These are phyloP conservation scores for Rhagoletis pomonella DNA, from an alignment of 1,140 invertebrate genomes.

Conservation along the genomic window DNA sequence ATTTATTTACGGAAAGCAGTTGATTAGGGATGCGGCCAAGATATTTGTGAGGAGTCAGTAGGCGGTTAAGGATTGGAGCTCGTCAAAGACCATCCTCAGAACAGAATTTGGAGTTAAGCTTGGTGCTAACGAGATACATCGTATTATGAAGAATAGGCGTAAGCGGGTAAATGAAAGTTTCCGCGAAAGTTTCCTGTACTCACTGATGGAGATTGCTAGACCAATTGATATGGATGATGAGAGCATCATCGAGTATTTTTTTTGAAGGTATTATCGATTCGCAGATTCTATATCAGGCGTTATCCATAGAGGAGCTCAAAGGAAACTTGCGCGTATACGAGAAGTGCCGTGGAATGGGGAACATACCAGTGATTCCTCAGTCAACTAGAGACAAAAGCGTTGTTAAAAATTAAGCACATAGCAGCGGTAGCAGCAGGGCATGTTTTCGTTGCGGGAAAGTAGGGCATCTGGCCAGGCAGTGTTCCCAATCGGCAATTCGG, in stretches of 20 bases:
- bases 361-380: background rate
- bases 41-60: constrained; percentile 44
- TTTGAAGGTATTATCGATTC: constrained; percentile 25
- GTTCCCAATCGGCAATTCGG: background rate
- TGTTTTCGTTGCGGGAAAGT: background rate
- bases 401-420: background rate
- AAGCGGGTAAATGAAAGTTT: constrained; percentile 31
- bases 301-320: background rate
- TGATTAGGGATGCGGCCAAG: constrained; percentile 44
- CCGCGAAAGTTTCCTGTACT: constrained; percentile 40
- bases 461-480: background rate
- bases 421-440: background rate
- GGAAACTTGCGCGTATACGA: constrained; percentile 14
- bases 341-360: background rate
- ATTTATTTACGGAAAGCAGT: constrained; percentile 49
- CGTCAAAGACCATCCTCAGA: background rate
- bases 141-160: background rate
- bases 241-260: constrained; percentile 53
- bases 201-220: constrained; percentile 43
- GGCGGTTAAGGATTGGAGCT: background rate
- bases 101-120: background rate
- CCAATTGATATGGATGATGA: constrained; percentile 29
- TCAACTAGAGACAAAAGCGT: no score
- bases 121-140: constrained; percentile 4
- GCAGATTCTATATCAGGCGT: constrained; percentile 9